phyloP scores from a whole-genome alignment of 2,888 invertebrate species.

The Colostygia pectinataria region DNA sequence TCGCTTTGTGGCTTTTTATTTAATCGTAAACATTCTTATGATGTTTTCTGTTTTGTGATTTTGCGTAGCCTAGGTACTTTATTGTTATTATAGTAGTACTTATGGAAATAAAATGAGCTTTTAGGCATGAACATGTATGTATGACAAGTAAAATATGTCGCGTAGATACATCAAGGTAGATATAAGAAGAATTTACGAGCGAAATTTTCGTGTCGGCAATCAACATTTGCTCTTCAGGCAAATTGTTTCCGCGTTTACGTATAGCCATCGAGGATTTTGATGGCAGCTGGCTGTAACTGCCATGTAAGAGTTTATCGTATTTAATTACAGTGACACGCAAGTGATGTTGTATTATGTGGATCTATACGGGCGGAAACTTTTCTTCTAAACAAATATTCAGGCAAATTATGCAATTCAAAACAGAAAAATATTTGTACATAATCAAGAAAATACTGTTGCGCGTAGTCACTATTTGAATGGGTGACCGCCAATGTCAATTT shows the following conservation, averaged over 20 bases:
- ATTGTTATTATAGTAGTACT: slow-evolving; percentile 2
- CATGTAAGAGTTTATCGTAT: slow-evolving; percentile 34
- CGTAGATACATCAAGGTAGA: slow-evolving; percentile 17
- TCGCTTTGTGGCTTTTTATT: slow-evolving; percentile 51
- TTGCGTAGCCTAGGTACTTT: not conserved
- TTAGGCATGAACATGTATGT: slow-evolving; percentile 5
- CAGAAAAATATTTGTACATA: no score
- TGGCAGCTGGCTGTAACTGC: slow-evolving; percentile 21
- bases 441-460: no score
- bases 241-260: slow-evolving; percentile 36
- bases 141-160: slow-evolving; percentile 15
- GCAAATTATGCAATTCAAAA: no score
- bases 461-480: no score
- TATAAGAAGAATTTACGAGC: slow-evolving; percentile 36
- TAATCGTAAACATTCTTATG: slow-evolving; percentile 26
- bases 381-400: no score
- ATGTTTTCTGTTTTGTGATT: slow-evolving; percentile 26
- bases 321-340: slow-evolving; percentile 44
- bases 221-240: slow-evolving; percentile 35
- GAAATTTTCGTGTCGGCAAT: slow-evolving; percentile 33
- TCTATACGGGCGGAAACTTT: no score
- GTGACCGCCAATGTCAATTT: no score
- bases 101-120: slow-evolving; percentile 14
- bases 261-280: slow-evolving; percentile 27
- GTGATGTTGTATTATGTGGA: slow-evolving; percentile 30